Conservation (phyloP, 2,888 invertebrate genomes). For the Dolichopus griseipennis region DNA sequence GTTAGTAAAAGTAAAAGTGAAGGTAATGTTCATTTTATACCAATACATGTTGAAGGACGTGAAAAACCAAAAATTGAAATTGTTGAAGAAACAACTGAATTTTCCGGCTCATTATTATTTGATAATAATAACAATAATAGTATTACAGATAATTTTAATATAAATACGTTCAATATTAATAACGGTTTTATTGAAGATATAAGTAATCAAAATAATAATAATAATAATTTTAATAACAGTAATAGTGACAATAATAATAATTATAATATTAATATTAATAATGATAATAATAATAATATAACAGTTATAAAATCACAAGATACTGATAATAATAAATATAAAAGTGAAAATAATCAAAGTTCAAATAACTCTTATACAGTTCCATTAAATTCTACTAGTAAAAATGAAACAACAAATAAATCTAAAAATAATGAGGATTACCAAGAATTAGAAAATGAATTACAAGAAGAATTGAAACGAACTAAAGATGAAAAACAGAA, state of each 20-base stretch:
- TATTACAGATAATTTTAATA: background rate
- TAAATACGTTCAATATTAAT: background rate
- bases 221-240: background rate
- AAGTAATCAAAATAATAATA: background rate
- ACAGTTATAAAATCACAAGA: background rate
- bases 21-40: constrained; percentile 39
- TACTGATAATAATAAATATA: background rate
- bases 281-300: background rate
- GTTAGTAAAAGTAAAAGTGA: constrained; percentile 36
- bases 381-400: no score
- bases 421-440: background rate
- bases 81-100: constrained; percentile 4
- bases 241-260: background rate
- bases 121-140: background rate
- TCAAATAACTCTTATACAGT: no score
- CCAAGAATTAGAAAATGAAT: background rate
- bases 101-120: background rate
- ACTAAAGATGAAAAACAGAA: background rate
- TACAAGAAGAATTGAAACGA: background rate
- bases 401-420: background rate
- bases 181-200: background rate
- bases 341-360: no score
- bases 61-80: constrained; percentile 8
- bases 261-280: no score
- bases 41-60: constrained; percentile 35